Base-by-base conservation (phyloP, 2,797 vertebrate species). In the Brachyrhaphis roseni region DNA sequence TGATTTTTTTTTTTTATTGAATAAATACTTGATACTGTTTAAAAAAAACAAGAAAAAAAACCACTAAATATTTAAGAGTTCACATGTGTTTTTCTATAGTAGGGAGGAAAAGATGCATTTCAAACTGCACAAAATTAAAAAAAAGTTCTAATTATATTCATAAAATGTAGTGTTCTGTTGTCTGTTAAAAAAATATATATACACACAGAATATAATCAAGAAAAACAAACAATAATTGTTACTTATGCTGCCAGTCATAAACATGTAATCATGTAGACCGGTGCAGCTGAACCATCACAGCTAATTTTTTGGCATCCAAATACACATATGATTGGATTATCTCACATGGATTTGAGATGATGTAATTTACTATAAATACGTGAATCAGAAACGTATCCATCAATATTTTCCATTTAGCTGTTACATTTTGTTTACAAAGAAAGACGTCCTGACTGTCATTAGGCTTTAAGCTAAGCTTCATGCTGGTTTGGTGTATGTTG, bases 251-350 rank as follows among this genome's bases (percentile, higher is more conserved):
- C n/a, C 26, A 59, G 39, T 45, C 74, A 59, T 28, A 43, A 41
- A 45, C 23, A 76, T 62, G 74, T 34, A 18, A 31, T 75, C 20
- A 59, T 62, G 41, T 59, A 43, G 55, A 34, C n/a, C 74, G 46
- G 16, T 62, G 55, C 39, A 76, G 41, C 55, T 62, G n/a, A 75
- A 75, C 8, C 53, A 57, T 75, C 15, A 75, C 39, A 59, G 41
- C 55, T 46, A 75, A 59, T 31, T 57, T 18, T 76, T 34, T 43
- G 55, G 55, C 49, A 18, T 23, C 20, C 49, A 53, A 74, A 74
- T 13, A 41, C 34, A 41, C 10, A 68, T 66, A 66, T 41, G 64
- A 68, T 39, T 68, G 4, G 64, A 41, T 68, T 68, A 41, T 68
- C 20, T 41, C 64, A 68, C 64, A 41, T 68, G 36, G 36, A 68